Base-by-base conservation (phyloP, 53 echinoderm and acorn worm species). In the Apostichopus leukothele region DNA sequence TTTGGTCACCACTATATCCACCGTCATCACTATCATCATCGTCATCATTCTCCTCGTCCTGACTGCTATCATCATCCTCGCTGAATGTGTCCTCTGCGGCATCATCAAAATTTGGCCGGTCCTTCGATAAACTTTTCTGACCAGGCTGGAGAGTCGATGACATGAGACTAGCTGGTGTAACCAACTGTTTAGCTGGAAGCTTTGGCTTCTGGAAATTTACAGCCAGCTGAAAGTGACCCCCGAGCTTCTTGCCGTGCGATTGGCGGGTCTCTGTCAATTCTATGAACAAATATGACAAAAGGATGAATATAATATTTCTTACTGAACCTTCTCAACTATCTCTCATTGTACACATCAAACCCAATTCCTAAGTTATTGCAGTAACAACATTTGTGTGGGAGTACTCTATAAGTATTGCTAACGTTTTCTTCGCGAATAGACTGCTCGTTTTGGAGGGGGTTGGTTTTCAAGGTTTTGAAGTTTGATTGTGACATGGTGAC, bases 121-220 rank as follows among this genome's bases (percentile, higher is more conserved):
- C 71, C 18, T 71, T 71, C 71, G 20, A 18, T 5, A 19, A 71
- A n/a, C 18, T 19, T 19, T 21, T 71, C 18, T 13, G 18, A 71
- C 16, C 57, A 5, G 57, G 57, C 10, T 57, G 57, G 10, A 57
- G 57, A 57, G 23, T 26, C 76, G 5, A 16, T 11, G 16, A 79
- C 79, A 79, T 53, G 12, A 79, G 79, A 79, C 79, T 79, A 4
- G 79, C 79, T 79, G 79, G 79, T 19, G 79, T 79, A n/a, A 79
- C 20, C 16, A 79, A 54, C 9, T 79, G 79, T 53, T 20, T 79
- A 14, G 53, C 5, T 79, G 52, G 53, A 51, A 10, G 11, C 19
- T 23, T 13, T 16, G 13, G 79, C 5, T 52, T 54, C 54, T 79
- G 79, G 79, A 79, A 79, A 26, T 79, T 79, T 4, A 39, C 79